Percentiles rank a stretch among this genome's conserved stretches.
Evolutionary conservation across 2,113 vertebrate species (phyloP).

Genomic region (Cyprinus carpio): DNA sequence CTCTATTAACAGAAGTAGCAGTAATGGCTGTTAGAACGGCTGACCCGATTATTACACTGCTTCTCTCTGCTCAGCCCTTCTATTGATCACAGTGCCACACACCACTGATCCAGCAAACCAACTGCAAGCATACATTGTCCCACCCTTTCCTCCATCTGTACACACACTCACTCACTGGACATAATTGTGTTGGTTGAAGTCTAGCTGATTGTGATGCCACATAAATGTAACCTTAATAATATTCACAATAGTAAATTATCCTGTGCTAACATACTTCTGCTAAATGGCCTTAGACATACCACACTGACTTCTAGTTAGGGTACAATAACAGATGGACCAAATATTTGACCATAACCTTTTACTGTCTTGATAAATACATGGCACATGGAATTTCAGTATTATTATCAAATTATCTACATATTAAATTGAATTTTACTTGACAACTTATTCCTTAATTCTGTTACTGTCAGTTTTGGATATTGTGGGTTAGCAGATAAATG

Average conservation of each 20-base stretch:
- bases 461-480: background rate
- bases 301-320: background rate
- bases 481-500: background rate
- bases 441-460: background rate
- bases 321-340: background rate
- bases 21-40: conserved; percentile 74
- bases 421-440: background rate
- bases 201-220: background rate
- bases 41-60: conserved; percentile 70
- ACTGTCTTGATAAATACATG: background rate
- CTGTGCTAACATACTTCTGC: background rate
- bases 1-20: conserved; percentile 75
- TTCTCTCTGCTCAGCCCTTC: conserved; percentile 73
- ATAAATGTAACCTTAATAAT: background rate
- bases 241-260: background rate
- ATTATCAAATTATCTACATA: background rate
- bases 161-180: conserved; percentile 44
- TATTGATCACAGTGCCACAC: conserved; percentile 80
- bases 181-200: conserved; percentile 25
- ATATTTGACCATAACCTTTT: background rate
- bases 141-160: background rate
- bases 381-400: background rate
- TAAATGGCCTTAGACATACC: background rate
- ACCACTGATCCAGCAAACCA: conserved; percentile 85
- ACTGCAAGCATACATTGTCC: conserved; percentile 69